Evolutionary conservation across 2,888 invertebrate species (phyloP), one percentile per base, ranked within the genome.

Genomic region (Ophion obscuratus): DNA sequence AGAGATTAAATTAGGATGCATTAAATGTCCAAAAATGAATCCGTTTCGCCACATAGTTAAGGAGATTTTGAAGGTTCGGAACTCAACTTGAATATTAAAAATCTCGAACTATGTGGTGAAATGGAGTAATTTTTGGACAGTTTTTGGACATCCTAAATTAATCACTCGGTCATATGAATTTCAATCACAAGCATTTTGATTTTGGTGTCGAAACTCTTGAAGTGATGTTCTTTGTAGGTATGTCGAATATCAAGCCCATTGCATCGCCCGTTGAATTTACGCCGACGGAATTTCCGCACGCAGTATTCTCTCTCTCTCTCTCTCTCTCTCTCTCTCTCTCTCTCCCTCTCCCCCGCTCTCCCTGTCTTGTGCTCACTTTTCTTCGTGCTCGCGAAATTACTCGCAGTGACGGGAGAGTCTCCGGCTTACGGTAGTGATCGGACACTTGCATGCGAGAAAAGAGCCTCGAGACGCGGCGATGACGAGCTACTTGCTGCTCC

Each of bases 211-310:
- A 31, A 31, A 31, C 31, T 31, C 9, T 7, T 31, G 31, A 31
- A 31, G 31, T 31, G 27, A 2, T 31, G 31, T 31, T 31, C 31
- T 2, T 44, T 44, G 44, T 7, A 5, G 9, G 47, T 47, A 40
- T 67, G 66, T 70, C 68, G 59, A 79, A 68, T 73, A 61, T 61
- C 73, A 47, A 67, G 47, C 44, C 44, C 70, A 67, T 74, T 75
- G 75, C 78, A 79, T 78, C 70, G 70, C 61, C 66, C 80, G 86
- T 77, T 81, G 80, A 83, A 80, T 83, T 81, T 81, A 74, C 83
- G 68, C 73, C 61, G 68, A 80, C 77, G 70, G 75, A 86, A 86
- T 86, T 86, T 78, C 81, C 83, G 77, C 80, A 68, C 73, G 73
- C 53, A 47, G 9, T 44, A 44, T 47, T 76, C 57, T 77, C 20